Conservation (phyloP, 2,113 vertebrate genomes). For the Forbesichthys agassizii region DNA sequence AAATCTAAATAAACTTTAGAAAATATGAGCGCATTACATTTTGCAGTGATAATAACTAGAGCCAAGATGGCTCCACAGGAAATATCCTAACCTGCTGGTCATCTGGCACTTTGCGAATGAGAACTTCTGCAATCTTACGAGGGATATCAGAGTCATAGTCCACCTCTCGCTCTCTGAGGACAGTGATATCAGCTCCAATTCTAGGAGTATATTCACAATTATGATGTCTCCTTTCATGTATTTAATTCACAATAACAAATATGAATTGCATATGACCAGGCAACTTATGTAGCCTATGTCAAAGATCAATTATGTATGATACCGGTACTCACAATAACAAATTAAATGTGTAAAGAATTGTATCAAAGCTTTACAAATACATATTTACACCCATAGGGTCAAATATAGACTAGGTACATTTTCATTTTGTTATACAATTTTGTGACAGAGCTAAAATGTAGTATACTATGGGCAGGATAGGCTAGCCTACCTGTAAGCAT, state of each 20-base stretch:
- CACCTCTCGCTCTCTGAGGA: slow-evolving; percentile 90
- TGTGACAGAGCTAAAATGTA: no score
- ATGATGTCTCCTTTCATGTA: neutral
- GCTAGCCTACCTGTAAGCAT: no score
- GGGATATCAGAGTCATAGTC: slow-evolving; percentile 88
- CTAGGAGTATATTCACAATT: slow-evolving; percentile 60
- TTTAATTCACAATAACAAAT: neutral
- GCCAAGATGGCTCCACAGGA: neutral
- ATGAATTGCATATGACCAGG: no score
- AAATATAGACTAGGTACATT: neutral
- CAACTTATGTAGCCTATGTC: no score
- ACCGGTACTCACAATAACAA: neutral
- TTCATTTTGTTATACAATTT: neutral
- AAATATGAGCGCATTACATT: neutral
- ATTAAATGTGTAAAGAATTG: no score
- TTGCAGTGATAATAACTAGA: neutral
- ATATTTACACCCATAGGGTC: no score
- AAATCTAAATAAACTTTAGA: neutral
- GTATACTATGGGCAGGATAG: no score
- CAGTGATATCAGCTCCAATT: slow-evolving; percentile 93
- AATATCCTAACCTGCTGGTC: slow-evolving; percentile 88
- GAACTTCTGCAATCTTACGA: slow-evolving; percentile 91
- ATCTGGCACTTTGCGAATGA: slow-evolving; percentile 96
- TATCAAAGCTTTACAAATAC: no score
- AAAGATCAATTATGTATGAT: no score